Base-by-base conservation (phyloP, 2,888 invertebrate genomes). In the Zeuzera pyrina region DNA sequence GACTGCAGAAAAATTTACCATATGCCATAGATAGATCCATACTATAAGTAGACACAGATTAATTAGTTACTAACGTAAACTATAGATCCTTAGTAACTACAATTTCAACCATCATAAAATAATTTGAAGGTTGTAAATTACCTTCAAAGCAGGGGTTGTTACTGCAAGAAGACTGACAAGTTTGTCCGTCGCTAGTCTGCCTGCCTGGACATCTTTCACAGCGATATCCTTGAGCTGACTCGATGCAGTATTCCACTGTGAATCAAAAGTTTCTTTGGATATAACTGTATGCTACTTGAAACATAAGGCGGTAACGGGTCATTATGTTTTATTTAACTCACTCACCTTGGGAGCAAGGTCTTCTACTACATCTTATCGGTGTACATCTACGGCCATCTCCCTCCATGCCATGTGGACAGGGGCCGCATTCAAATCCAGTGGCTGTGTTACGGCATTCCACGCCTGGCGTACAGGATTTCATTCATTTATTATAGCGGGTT, bases 361-460 rank as follows among this genome's bases (percentile, higher is more conserved):
- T 70, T 34, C 89, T 86, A 10, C 63, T 72, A 52, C 92, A 93
- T 0, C 85, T 81, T 15, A 86, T 63, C 2, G 88, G 87, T 30
- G 78, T 70, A 58, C 93, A 94, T n/a, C 71, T 67, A n/a, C 71
- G 56, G 0, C 78, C 85, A 22, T 86, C 73, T 1, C 92, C 92
- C 45, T 91, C 88, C 47, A 89, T 91, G 19, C 95, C 96, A 0
- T 87, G 67, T 0, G 96, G 97, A 60, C 97, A 97, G 0, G 91
- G 74, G 0, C 91, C 92, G 63, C 97, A 97, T 47, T 89, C 86
- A 68, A 89, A 91, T 3, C 97, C 97, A 0, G 92, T 90, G 12
- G 85, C 85, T 11, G 89, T 85, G 67, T 94, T 93, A 11, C 85
- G 84, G 61, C 95, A 95, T 39, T 88, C 85, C 6, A 91, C 89